These are phyloP conservation scores for Timema podura DNA, from an alignment of 2,888 invertebrate genomes.

Conservation along the genomic window DNA sequence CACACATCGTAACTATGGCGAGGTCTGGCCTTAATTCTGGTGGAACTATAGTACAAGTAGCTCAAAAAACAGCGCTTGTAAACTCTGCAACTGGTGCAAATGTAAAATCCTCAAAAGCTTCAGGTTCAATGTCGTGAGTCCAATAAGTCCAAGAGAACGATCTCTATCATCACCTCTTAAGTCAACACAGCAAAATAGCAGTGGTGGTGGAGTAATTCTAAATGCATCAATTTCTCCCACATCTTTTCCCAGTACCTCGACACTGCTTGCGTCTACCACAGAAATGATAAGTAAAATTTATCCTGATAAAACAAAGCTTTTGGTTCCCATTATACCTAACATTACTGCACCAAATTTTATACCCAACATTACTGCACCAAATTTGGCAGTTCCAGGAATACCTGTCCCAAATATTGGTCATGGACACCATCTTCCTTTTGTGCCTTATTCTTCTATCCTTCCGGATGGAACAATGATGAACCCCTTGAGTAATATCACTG, in stretches of 20 bases:
- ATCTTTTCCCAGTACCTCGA: constrained; percentile 19
- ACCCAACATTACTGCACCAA: constrained; percentile 52
- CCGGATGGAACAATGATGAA: constrained; percentile 41
- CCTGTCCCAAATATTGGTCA: constrained; percentile 42
- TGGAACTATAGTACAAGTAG: constrained; percentile 56
- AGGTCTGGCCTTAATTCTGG: constrained; percentile 78
- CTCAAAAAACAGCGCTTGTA: constrained; percentile 18
- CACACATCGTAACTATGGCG: constrained; percentile 55
- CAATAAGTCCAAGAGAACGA: constrained; percentile 18
- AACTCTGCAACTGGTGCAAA: constrained; percentile 12
- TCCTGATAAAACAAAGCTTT: constrained; percentile 53
- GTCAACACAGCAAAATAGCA: constrained; percentile 19
- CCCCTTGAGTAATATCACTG: constrained; percentile 65
- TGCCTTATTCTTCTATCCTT: constrained; percentile 40
- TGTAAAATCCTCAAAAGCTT: constrained; percentile 23
- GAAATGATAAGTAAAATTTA: constrained; percentile 28
- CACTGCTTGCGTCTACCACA: constrained; percentile 37
- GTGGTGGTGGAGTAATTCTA: constrained; percentile 13
- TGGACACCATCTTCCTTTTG: constrained; percentile 32
- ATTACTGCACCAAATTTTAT: constrained; percentile 54
- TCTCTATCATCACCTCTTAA: constrained; percentile 17
- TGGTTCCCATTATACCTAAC: constrained; percentile 52
- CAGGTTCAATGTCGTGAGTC: constrained; percentile 18
- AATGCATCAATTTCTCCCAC: constrained; percentile 12
- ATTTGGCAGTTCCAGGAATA: constrained; percentile 48